phyloP scores from a whole-genome alignment of 2,797 vertebrate species.

The Onychomys arenicola region DNA sequence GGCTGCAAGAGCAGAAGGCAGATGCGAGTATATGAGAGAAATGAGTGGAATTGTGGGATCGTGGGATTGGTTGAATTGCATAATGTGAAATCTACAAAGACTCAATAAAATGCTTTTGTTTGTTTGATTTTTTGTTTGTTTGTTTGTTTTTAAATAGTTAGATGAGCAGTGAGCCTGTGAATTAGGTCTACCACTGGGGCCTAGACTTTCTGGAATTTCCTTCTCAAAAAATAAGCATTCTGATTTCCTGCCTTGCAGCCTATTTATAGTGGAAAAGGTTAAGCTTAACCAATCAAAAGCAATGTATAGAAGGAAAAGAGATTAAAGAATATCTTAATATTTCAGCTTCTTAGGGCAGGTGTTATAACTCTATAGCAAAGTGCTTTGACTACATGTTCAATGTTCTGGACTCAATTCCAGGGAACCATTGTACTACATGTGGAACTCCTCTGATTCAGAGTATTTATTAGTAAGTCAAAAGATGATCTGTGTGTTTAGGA shows the following conservation, averaged over 20 bases:
- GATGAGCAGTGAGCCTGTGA: background rate
- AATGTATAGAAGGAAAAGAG: background rate
- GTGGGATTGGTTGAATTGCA: background rate
- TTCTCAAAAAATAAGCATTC: background rate
- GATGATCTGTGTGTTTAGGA: background rate
- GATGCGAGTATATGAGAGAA: background rate
- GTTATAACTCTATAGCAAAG: background rate
- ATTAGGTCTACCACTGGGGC: background rate
- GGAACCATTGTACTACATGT: background rate
- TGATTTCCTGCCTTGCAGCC: background rate
- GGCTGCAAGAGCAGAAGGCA: background rate
- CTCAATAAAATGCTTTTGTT: too few species aligned
- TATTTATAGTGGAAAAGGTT: background rate
- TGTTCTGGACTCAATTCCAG: background rate
- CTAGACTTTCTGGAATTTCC: background rate
- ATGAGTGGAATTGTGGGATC: background rate
- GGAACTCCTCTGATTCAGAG: background rate
- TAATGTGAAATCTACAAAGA: background rate
- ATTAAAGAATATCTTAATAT: background rate
- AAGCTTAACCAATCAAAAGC: background rate
- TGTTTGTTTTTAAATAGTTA: too few species aligned
- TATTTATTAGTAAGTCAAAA: slow-evolving; percentile 18
- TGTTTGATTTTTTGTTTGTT: too few species aligned
- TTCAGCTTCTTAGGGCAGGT: background rate
- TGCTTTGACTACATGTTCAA: background rate